Evolutionary conservation across 1,140 invertebrate species (phyloP).

Genomic region (Brachionus koreanus): DNA sequence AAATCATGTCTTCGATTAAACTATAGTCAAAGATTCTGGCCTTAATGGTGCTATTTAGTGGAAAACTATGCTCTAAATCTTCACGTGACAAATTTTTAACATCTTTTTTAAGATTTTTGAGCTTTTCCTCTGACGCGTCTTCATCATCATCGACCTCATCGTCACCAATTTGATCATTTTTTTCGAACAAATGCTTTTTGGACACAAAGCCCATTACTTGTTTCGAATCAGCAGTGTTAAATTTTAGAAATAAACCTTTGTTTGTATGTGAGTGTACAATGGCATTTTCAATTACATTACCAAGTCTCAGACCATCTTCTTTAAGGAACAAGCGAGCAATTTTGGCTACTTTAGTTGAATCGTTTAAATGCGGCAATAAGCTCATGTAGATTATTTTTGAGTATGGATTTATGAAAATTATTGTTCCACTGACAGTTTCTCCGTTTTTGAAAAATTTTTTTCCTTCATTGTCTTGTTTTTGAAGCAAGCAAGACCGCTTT

Average conservation of each 20-base stretch:
- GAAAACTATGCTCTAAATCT: slow-evolving; percentile 54
- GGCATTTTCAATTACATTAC: background rate
- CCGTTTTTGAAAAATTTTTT: slow-evolving; percentile 10
- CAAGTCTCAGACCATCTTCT: background rate
- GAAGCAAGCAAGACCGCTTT: background rate
- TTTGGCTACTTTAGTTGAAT: background rate
- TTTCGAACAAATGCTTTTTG: slow-evolving; percentile 42
- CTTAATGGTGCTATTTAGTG: slow-evolving; percentile 56
- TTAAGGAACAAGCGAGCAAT: background rate
- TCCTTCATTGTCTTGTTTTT: background rate
- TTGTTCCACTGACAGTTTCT: background rate
- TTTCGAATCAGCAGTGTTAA: background rate
- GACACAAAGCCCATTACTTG: slow-evolving; percentile 16
- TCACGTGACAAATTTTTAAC: background rate
- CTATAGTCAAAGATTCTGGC: slow-evolving; percentile 61
- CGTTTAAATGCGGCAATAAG: slow-evolving; percentile 32
- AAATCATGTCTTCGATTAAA: slow-evolving; percentile 44
- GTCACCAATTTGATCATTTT: slow-evolving; percentile 2
- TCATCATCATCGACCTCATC: slow-evolving; percentile 50
- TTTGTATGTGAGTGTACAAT: background rate
- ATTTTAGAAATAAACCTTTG: slow-evolving; percentile 36
- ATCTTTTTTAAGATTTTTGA: slow-evolving; percentile 48
- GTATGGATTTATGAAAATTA: slow-evolving; percentile 34
- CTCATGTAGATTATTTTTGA: slow-evolving; percentile 40
- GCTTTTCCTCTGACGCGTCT: slow-evolving; percentile 52